These are phyloP conservation scores for Sarcoramphus papa DNA, from an alignment of 2,797 vertebrate species.

Conservation along the genomic window DNA sequence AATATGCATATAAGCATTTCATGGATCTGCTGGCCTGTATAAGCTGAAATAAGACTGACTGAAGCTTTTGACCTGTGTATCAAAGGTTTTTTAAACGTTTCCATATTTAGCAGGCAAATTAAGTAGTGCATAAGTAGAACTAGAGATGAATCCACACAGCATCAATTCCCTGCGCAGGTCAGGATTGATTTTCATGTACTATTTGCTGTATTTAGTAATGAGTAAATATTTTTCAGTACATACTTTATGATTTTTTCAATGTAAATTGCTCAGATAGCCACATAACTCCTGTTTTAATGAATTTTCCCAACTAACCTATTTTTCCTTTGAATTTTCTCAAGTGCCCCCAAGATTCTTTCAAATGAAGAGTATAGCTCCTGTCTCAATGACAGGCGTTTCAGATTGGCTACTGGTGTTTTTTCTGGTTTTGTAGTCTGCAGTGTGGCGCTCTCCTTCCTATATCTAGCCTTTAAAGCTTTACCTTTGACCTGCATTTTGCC, in stretches of 20 bases:
- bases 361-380: neutral
- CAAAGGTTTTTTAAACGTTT: neutral
- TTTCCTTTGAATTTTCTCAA: neutral
- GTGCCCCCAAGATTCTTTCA: neutral
- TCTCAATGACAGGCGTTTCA: neutral
- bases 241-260: neutral
- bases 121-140: neutral
- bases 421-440: neutral
- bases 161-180: neutral
- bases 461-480: neutral
- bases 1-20: neutral
- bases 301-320: neutral
- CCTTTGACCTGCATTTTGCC: neutral
- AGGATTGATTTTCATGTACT: neutral
- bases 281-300: neutral
- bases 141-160: neutral
- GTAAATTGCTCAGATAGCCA: neutral
- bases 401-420: neutral
- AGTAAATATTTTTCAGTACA: neutral
- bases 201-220: neutral
- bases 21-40: neutral
- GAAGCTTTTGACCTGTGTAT: neutral
- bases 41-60: neutral
- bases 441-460: neutral
- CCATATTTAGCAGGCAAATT: neutral